phyloP scores from a whole-genome alignment of 2,797 vertebrate genomes.

The Falco biarmicus region DNA sequence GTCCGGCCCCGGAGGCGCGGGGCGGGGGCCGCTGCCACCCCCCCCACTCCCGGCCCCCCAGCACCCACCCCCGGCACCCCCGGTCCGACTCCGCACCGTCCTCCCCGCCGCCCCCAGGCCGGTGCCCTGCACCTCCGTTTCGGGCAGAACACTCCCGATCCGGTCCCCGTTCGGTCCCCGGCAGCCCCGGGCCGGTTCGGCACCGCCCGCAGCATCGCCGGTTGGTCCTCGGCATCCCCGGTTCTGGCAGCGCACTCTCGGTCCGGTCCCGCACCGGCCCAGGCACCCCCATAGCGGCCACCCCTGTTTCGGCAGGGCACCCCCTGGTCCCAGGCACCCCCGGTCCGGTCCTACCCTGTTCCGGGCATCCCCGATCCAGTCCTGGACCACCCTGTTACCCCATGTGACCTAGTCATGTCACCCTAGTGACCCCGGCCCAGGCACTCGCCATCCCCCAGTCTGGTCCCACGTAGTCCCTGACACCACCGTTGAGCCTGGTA shows the following conservation, averaged over 20 bases:
- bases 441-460: neutral
- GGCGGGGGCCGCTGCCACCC: neutral
- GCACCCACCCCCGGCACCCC: neutral
- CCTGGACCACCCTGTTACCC: neutral
- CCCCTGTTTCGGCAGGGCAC: neutral
- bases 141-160: too few relatives aligned
- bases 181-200: neutral
- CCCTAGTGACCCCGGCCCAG: neutral
- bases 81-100: too few relatives aligned
- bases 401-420: too few relatives aligned
- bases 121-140: too few relatives aligned
- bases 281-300: neutral
- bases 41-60: too few relatives aligned
- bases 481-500: neutral
- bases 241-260: neutral
- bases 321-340: neutral
- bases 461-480: neutral
- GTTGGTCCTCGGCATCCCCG: neutral
- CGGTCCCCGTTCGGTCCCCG: neutral
- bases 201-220: neutral
- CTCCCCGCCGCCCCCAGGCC: neutral
- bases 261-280: neutral
- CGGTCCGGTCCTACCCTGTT: neutral
- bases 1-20: neutral
- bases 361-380: too few relatives aligned